Percentiles rank a stretch among this genome's conserved stretches.
Conservation (phyloP, 2,888 invertebrate genomes). For the Epirrhoe tristata region DNA sequence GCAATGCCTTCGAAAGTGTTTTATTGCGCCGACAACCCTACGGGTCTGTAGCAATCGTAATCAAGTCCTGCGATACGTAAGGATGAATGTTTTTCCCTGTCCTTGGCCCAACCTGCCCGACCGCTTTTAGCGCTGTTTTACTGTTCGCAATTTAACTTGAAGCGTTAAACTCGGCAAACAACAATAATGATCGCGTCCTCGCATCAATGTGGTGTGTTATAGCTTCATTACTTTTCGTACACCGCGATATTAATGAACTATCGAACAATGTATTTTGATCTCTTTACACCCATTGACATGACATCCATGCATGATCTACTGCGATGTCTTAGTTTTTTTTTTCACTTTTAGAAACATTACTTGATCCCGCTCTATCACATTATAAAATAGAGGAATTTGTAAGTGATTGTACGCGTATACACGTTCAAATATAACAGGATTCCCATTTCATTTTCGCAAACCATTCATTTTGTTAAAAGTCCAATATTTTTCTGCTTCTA, state of each 20-base stretch:
- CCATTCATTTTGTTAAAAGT: too few species aligned
- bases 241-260: slow-evolving; percentile 2
- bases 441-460: too few species aligned
- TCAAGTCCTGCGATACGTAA: slow-evolving; percentile 37
- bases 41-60: slow-evolving; percentile 25
- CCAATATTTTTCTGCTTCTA: too few species aligned
- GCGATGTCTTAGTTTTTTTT: too few species aligned
- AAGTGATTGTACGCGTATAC: too few species aligned
- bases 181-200: slow-evolving; percentile 64
- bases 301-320: too few species aligned
- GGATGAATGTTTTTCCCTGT: slow-evolving; percentile 53
- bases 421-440: too few species aligned
- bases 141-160: slow-evolving; percentile 80
- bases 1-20: slow-evolving; percentile 11
- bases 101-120: slow-evolving; percentile 65
- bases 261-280: not conserved
- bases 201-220: slow-evolving; percentile 52
- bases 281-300: too few species aligned
- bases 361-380: too few species aligned
- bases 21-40: slow-evolving; percentile 25
- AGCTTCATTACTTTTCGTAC: slow-evolving; percentile 23
- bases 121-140: slow-evolving; percentile 78
- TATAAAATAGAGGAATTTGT: too few species aligned
- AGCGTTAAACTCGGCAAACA: slow-evolving; percentile 74
- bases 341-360: too few species aligned